phyloP scores from a whole-genome alignment of 2,113 vertebrate species.

The Gasterosteus nipponicus region DNA sequence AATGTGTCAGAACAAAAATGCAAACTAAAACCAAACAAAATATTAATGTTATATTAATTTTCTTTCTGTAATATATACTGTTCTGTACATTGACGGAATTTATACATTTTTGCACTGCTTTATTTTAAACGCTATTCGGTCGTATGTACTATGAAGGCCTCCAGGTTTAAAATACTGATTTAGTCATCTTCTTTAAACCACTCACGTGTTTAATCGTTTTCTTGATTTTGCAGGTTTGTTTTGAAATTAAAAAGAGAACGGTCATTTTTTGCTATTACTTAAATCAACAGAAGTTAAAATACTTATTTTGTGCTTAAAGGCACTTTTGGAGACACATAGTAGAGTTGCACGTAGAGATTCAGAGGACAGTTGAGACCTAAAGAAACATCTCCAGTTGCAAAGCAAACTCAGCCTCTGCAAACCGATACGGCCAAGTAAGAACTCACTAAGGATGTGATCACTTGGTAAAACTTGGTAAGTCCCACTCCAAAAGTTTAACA shows the following conservation, averaged over 20 bases:
- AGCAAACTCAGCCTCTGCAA: conserved; percentile 45
- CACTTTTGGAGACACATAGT: conserved; percentile 73
- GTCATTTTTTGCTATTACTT: neutral
- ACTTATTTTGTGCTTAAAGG: conserved; percentile 76
- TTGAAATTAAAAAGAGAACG: conserved; percentile 42
- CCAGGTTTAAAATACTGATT: conserved; percentile 66
- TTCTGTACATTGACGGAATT: conserved; percentile 12
- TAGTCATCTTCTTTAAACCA: conserved; percentile 65
- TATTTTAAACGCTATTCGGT: conserved; percentile 31
- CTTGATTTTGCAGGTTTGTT: conserved; percentile 65
- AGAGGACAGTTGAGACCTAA: conserved; percentile 26
- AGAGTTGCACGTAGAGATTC: conserved; percentile 15
- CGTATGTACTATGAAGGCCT: conserved; percentile 69
- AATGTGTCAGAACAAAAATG: neutral
- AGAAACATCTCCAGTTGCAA: conserved; percentile 50
- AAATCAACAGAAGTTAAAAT: conserved; percentile 44
- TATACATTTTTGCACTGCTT: conserved; percentile 7
- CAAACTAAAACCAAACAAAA: neutral
- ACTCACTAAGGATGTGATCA: conserved; percentile 27
- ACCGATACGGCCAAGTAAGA: conserved; percentile 46
- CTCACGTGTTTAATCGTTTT: conserved; percentile 53
- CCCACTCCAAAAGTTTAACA: conserved; percentile 1
- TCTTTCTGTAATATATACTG: conserved; percentile 15
- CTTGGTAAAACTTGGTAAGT: conserved; percentile 26
- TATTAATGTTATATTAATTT: neutral